These are phyloP conservation scores for Vimba vimba DNA, from an alignment of 2,113 vertebrate species.

Conservation along the genomic window DNA sequence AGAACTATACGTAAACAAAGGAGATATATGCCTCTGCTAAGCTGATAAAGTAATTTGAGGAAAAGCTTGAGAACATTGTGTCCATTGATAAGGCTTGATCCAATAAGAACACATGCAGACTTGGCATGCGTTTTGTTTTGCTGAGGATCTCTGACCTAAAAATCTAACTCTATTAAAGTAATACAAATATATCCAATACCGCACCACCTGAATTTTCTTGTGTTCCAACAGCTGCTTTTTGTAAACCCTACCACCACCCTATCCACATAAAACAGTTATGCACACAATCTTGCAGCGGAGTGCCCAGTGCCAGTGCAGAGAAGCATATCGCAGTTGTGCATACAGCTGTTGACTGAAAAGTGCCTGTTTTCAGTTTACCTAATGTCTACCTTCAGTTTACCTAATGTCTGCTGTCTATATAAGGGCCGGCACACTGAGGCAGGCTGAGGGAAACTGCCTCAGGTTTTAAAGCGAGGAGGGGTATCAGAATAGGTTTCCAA, in stretches of 20 bases:
- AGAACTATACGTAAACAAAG: slow-evolving; percentile 39
- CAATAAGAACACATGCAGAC: background rate
- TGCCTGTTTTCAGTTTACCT: slow-evolving; percentile 75
- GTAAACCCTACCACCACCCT: slow-evolving; percentile 53
- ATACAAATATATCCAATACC: slow-evolving; percentile 10
- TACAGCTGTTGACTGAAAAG: slow-evolving; percentile 68
- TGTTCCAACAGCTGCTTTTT: slow-evolving; percentile 45
- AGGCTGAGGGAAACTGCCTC: slow-evolving; percentile 34
- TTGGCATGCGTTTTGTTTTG: slow-evolving; percentile 24
- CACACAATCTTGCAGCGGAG: slow-evolving; percentile 30
- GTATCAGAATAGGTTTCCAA: slow-evolving; percentile 34
- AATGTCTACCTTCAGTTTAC: slow-evolving; percentile 80
- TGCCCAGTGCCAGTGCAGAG: slow-evolving; percentile 65
- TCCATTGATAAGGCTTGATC: slow-evolving; percentile 9
- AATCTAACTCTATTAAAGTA: background rate
- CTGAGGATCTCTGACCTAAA: slow-evolving; percentile 5
- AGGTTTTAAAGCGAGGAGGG: slow-evolving; percentile 34
- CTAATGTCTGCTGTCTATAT: slow-evolving; percentile 81
- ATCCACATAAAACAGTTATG: slow-evolving; percentile 42
- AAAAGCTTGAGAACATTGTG: background rate
- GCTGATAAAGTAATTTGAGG: slow-evolving; percentile 31
- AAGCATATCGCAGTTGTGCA: slow-evolving; percentile 69
- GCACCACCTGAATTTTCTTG: background rate
- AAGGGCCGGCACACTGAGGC: slow-evolving; percentile 62
- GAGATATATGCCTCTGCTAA: slow-evolving; percentile 39